These are phyloP conservation scores for Lepidocyrtoides sp. DNA, from an alignment of 2,888 invertebrate genomes.

Conservation along the genomic window DNA sequence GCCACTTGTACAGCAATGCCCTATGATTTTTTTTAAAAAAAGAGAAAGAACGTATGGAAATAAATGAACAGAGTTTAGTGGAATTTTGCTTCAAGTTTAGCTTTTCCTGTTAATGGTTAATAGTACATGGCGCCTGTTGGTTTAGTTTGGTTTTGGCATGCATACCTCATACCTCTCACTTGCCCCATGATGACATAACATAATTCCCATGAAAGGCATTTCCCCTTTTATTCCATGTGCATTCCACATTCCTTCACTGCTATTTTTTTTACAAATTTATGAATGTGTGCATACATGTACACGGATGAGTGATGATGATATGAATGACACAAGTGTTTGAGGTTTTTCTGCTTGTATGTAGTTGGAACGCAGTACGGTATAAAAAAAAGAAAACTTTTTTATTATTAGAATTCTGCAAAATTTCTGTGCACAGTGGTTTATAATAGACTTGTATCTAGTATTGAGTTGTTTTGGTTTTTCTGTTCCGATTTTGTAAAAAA, in stretches of 20 bases:
- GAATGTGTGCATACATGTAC: slow-evolving; percentile 9
- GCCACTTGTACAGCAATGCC: slow-evolving; percentile 37
- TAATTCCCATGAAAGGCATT: slow-evolving; percentile 50
- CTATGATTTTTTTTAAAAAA: slow-evolving; percentile 32
- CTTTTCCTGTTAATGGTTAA: neutral
- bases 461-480: slow-evolving; percentile 54
- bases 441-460: neutral
- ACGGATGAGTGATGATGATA: slow-evolving; percentile 30
- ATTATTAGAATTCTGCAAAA: neutral
- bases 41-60: neutral
- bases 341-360: neutral
- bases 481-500: no score
- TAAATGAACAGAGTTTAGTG: neutral
- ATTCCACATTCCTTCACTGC: slow-evolving; percentile 9
- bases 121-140: neutral
- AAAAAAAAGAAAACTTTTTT: neutral
- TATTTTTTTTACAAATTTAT: slow-evolving; percentile 29
- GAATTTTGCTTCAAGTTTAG: slow-evolving; percentile 6
- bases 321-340: slow-evolving; percentile 18
- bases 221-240: neutral
- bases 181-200: slow-evolving; percentile 25
- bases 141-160: no score
- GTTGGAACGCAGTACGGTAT: no score
- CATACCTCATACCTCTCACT: neutral
- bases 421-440: no score